Percentiles rank a stretch among this genome's conserved stretches.
Evolutionary conservation across 1,140 invertebrate species (phyloP).

Genomic region (Zelostemma sp.): DNA sequence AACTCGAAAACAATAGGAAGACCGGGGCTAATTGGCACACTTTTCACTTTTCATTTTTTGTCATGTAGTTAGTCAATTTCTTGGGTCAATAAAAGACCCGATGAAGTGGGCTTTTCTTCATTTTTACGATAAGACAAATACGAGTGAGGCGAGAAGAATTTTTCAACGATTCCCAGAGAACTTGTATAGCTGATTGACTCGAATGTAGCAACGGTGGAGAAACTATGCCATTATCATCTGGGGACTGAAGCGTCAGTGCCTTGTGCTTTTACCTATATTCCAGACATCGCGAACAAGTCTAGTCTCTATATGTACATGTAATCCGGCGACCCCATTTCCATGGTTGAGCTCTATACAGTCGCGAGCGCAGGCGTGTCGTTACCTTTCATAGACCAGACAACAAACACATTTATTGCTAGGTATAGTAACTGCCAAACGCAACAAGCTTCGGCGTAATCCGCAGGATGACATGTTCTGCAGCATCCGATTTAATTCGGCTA

Average conservation of each 20-base stretch:
- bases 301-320: conserved; percentile 43
- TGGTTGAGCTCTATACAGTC: neutral
- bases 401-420: conserved; percentile 31
- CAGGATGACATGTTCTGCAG: conserved; percentile 17
- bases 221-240: too few species aligned
- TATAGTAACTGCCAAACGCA: conserved; percentile 18
- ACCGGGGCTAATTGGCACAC: too few species aligned
- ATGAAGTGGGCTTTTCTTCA: too few species aligned
- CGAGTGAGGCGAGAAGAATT: too few species aligned
- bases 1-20: too few species aligned
- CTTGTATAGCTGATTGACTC: too few species aligned
- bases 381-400: conserved; percentile 29
- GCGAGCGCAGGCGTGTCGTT: conserved; percentile 16
- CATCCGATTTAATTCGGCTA: conserved; percentile 18
- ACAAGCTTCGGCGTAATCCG: conserved; percentile 25
- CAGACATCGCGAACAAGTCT: conserved; percentile 48
- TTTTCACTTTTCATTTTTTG: too few species aligned
- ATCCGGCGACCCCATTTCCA: conserved; percentile 33
- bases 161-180: too few species aligned
- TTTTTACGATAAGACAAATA: too few species aligned
- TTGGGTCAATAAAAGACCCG: too few species aligned
- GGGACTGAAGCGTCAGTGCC: conserved; percentile 37
- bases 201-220: too few species aligned
- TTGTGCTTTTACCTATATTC: conserved; percentile 48
- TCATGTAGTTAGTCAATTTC: too few species aligned